These are phyloP conservation scores for Tiaroga cobitis DNA, from an alignment of 2,797 vertebrate genomes.

Conservation along the genomic window DNA sequence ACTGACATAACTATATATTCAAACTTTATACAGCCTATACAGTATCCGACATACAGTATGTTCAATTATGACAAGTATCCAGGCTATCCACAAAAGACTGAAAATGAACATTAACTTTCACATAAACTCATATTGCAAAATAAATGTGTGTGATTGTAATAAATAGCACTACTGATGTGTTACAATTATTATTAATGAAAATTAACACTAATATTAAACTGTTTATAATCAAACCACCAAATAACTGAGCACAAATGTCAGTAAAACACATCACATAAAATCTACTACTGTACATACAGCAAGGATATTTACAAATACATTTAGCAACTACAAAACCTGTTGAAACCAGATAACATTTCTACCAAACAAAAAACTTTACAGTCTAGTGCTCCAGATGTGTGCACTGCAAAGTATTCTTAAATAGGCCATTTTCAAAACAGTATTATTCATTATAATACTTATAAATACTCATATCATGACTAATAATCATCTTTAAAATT, in stretches of 20 bases:
- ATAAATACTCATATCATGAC: neutral
- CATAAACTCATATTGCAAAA: neutral
- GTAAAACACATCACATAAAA: neutral
- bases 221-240: neutral
- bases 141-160: neutral
- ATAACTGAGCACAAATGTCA: neutral
- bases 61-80: neutral
- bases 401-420: slow-evolving; percentile 53
- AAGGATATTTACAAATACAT: slow-evolving; percentile 42
- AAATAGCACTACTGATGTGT: neutral
- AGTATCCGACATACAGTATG: neutral
- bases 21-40: neutral
- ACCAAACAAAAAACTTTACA: slow-evolving; percentile 73
- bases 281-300: slow-evolving; percentile 1
- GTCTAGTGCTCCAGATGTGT: slow-evolving; percentile 78
- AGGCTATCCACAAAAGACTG: neutral
- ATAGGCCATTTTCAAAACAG: slow-evolving; percentile 46
- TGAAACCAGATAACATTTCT: slow-evolving; percentile 24
- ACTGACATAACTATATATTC: neutral
- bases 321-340: slow-evolving; percentile 1
- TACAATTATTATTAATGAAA: neutral
- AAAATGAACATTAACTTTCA: neutral
- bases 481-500: neutral
- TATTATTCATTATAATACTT: slow-evolving; percentile 22
- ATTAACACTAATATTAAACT: neutral